Conservation (phyloP, 1,140 invertebrate genomes). For the Anadara kagoshimensis region DNA sequence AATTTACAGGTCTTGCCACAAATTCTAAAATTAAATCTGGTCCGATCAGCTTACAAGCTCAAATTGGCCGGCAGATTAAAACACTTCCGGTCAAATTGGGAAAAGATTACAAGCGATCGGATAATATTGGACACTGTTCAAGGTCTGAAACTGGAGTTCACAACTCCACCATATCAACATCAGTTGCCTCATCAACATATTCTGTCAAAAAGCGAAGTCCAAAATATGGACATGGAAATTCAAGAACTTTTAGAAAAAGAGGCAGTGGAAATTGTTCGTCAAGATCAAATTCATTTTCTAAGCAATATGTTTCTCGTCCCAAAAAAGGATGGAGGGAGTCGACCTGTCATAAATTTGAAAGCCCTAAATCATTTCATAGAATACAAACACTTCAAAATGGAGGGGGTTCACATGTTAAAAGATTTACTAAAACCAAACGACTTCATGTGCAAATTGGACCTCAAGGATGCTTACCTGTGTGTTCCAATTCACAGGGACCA, state of each 20-base stretch:
- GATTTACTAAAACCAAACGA: background rate
- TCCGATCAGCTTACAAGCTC: too few species aligned
- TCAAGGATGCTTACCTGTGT: constrained; percentile 31
- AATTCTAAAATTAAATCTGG: too few species aligned
- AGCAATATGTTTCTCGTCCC: constrained; percentile 33
- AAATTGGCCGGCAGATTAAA: background rate
- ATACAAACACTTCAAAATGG: constrained; percentile 43
- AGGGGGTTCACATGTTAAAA: constrained; percentile 1
- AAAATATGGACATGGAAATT: too few species aligned
- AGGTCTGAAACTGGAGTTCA: background rate
- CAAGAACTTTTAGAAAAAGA: too few species aligned
- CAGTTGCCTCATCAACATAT: too few species aligned
- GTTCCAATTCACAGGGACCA: constrained; percentile 21
- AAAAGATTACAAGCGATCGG: background rate
- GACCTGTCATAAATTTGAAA: constrained; percentile 42
- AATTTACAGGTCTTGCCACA: too few species aligned
- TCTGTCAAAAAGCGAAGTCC: too few species aligned
- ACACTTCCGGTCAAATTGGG: background rate
- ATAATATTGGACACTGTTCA: background rate
- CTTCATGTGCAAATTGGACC: constrained; percentile 17
- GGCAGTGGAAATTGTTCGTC: background rate
- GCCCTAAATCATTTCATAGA: constrained; percentile 30
- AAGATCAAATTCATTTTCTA: constrained; percentile 20
- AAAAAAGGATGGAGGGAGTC: constrained; percentile 34
- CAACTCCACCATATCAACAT: background rate